Conservation (phyloP, 2,113 vertebrate species). For the Galbula dea region DNA sequence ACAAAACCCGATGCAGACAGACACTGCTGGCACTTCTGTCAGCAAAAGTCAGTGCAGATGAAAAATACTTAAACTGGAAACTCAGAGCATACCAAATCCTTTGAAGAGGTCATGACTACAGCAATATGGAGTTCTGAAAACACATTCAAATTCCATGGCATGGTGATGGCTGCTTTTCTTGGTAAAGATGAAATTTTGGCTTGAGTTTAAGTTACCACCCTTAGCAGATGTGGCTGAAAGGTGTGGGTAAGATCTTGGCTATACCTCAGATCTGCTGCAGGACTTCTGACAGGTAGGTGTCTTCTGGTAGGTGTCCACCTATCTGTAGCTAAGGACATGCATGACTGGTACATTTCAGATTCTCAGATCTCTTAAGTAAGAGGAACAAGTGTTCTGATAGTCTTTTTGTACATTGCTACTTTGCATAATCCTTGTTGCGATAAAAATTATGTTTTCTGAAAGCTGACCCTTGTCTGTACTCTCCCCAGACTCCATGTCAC, state of each 20-base stretch:
- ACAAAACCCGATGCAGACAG: background rate
- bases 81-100: background rate
- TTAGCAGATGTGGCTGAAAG: background rate
- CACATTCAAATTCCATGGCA: background rate
- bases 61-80: constrained; percentile 35
- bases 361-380: background rate
- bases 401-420: background rate
- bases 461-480: background rate
- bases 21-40: constrained; percentile 10
- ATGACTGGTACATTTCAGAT: background rate
- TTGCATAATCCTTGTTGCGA: background rate
- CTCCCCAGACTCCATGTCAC: background rate
- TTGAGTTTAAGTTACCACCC: background rate
- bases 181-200: background rate
- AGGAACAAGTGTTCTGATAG: background rate
- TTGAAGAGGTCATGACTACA: constrained; percentile 29
- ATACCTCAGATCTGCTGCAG: background rate
- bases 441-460: background rate
- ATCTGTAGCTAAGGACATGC: background rate
- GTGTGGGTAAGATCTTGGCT: background rate
- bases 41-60: background rate
- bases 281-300: background rate
- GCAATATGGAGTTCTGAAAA: constrained; percentile 47
- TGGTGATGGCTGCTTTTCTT: background rate
- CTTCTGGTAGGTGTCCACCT: fast-evolving